These are phyloP conservation scores for Scaptomyza hsui DNA, from an alignment of 1,140 invertebrate genomes.

Conservation along the genomic window DNA sequence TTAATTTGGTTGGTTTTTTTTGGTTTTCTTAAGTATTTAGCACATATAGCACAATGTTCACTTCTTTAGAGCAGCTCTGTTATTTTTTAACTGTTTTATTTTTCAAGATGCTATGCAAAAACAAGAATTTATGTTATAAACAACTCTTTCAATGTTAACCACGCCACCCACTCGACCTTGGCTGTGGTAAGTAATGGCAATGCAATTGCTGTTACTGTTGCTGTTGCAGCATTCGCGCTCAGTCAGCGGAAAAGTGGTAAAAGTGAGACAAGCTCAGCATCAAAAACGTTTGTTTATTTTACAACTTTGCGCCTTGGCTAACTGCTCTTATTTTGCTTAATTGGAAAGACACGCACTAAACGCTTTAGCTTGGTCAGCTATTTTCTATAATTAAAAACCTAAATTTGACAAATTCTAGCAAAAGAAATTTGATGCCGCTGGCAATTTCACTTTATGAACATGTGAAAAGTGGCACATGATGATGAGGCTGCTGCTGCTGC, in stretches of 20 bases:
- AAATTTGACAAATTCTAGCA: conserved; percentile 34
- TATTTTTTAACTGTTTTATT: neutral
- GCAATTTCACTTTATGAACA: conserved; percentile 77
- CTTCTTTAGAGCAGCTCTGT: conserved; percentile 10
- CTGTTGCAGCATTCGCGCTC: conserved; percentile 17
- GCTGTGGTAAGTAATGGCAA: conserved; percentile 19
- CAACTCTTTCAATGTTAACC: conserved; percentile 66
- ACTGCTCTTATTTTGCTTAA: conserved; percentile 13
- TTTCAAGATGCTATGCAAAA: conserved; percentile 41
- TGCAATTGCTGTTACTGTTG: conserved; percentile 11
- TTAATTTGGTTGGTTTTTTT: conserved; percentile 62
- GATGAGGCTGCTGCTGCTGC: conserved; percentile 56
- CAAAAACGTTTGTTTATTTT: conserved; percentile 16
- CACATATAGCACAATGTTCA: conserved; percentile 57
- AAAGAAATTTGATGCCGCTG: conserved; percentile 53
- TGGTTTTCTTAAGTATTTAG: conserved; percentile 68
- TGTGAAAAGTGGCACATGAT: conserved; percentile 80
- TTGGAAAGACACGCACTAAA: conserved; percentile 33
- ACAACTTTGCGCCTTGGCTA: conserved; percentile 17
- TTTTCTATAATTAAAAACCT: conserved; percentile 23
- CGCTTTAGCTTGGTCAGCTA: neutral
- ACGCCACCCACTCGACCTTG: conserved; percentile 61
- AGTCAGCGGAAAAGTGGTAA: conserved; percentile 20
- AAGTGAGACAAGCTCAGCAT: conserved; percentile 3
- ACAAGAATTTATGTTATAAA: conserved; percentile 47